Evolutionary conservation across 2,888 invertebrate species (phyloP), one percentile per base, ranked within the genome.

Genomic region (Caenorhabditis sp.): DNA sequence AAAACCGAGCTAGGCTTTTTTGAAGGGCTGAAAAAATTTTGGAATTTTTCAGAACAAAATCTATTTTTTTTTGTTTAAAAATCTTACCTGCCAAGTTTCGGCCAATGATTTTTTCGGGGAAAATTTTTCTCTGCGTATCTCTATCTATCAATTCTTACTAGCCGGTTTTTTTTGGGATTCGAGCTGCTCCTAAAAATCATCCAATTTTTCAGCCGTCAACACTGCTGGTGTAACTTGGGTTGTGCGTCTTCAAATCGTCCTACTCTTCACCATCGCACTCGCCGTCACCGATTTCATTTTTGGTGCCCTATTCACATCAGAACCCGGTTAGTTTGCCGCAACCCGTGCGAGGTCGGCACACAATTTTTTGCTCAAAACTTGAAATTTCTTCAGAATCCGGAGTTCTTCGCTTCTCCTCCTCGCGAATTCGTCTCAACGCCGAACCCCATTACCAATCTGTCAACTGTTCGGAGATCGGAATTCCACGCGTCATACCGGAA

Each of bases 161-260:
- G n/a, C n/a, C n/a, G n/a, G n/a, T n/a, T n/a, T n/a, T n/a, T n/a
- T n/a, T n/a, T n/a, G n/a, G n/a, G n/a, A n/a, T n/a, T n/a, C n/a
- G n/a, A n/a, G n/a, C n/a, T n/a, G n/a, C n/a, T n/a, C n/a, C n/a
- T n/a, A n/a, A n/a, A n/a, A n/a, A n/a, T n/a, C n/a, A n/a, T n/a
- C n/a, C n/a, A n/a, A n/a, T n/a, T 54, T 85, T 84, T 43, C 84
- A 90, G 90, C 93, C 74, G 95, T 97, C 81, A 97, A 97, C 90
- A 91, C 96, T 53, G 95, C 96, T 27, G 97, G 97, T 51, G 96
- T 97, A 0, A 96, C 96, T 88, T 97, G 96, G 95, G 96, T 97
- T 27, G 93, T 97, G 67, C 94, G 97, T 87, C 90, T 97, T 64
- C 97, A 97, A 88, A 95, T 97, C 89, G 90, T 93, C 37, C 91